A percentile compares a stretch with the other conserved stretches of the same genome.
These are phyloP conservation scores for Sturmia bella DNA, from an alignment of 2,888 invertebrate genomes.

Conservation along the genomic window DNA sequence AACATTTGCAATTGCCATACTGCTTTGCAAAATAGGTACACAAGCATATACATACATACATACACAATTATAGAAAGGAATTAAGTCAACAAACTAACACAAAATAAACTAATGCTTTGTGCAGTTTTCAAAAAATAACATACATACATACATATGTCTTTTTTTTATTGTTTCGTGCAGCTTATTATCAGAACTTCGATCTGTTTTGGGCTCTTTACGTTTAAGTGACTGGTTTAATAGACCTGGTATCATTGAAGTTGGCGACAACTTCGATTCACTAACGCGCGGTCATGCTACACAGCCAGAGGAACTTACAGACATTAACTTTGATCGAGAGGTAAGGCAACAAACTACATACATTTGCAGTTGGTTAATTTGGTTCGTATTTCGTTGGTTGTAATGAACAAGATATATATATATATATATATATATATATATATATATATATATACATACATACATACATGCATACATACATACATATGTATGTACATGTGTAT, in stretches of 20 bases:
- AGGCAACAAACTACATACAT: conserved; percentile 29
- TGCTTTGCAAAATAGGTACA: conserved; percentile 7
- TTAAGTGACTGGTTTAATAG: conserved; percentile 84
- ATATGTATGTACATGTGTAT: too few relatives aligned
- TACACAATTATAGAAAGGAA: background rate
- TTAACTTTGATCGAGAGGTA: conserved; percentile 85
- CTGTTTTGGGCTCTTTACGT: conserved; percentile 81
- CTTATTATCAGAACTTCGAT: conserved; percentile 82
- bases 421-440: too few relatives aligned
- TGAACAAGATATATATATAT: conserved; percentile 40
- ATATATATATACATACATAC: too few relatives aligned
- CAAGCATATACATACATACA: background rate
- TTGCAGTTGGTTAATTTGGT: conserved; percentile 44
- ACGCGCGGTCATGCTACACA: conserved; percentile 90
- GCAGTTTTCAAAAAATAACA: background rate
- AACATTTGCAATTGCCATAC: too few relatives aligned
- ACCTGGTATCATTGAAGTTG: conserved; percentile 83
- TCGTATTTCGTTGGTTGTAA: conserved; percentile 4
- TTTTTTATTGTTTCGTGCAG: conserved; percentile 75
- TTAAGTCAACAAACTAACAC: conserved; percentile 16
- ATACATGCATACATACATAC: too few relatives aligned
- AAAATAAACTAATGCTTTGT: conserved; percentile 1
- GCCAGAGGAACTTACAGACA: conserved; percentile 89
- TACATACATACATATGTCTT: too few relatives aligned
- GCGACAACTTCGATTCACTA: conserved; percentile 86